Conservation (phyloP, 2,888 invertebrate genomes). For the Bedellia somnulentella region DNA sequence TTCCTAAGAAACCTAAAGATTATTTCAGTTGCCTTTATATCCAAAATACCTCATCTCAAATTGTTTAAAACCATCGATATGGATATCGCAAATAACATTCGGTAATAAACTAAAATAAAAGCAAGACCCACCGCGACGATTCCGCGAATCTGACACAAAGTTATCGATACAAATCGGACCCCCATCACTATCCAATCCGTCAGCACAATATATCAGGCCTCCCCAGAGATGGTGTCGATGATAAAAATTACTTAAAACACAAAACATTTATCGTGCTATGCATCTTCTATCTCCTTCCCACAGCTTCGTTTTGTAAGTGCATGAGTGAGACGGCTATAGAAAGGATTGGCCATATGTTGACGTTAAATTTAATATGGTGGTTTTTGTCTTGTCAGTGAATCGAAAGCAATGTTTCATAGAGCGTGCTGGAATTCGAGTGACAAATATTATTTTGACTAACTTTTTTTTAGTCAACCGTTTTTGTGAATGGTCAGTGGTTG, state of each 20-base stretch:
- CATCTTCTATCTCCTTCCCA: conserved; percentile 26
- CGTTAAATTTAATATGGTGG: too few relatives aligned
- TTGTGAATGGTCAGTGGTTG: too few relatives aligned
- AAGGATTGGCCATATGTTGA: conserved; percentile 2
- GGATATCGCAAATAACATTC: too few relatives aligned
- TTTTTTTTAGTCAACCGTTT: conserved; percentile 22
- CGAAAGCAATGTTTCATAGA: conserved; percentile 31
- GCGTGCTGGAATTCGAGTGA: conserved; percentile 35
- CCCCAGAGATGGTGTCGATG: conserved; percentile 53
- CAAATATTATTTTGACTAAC: conserved; percentile 38
- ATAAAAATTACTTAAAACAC: conserved; percentile 61
- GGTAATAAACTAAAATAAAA: too few relatives aligned
- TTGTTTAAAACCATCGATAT: too few relatives aligned
- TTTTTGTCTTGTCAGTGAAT: conserved; percentile 34
- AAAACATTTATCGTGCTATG: conserved; percentile 46
- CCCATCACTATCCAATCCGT: conserved; percentile 33
- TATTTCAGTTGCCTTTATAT: too few relatives aligned
- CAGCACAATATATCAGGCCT: conserved; percentile 51
- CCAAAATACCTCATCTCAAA: too few relatives aligned
- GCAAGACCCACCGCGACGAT: too few relatives aligned
- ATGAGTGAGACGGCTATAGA: conserved; percentile 14
- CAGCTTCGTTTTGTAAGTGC: too few relatives aligned
- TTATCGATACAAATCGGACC: too few relatives aligned
- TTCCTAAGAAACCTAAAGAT: too few relatives aligned
- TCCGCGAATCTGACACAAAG: too few relatives aligned